phyloP scores from a whole-genome alignment of 2,797 vertebrate genomes.

The Amphiprion clarkii region DNA sequence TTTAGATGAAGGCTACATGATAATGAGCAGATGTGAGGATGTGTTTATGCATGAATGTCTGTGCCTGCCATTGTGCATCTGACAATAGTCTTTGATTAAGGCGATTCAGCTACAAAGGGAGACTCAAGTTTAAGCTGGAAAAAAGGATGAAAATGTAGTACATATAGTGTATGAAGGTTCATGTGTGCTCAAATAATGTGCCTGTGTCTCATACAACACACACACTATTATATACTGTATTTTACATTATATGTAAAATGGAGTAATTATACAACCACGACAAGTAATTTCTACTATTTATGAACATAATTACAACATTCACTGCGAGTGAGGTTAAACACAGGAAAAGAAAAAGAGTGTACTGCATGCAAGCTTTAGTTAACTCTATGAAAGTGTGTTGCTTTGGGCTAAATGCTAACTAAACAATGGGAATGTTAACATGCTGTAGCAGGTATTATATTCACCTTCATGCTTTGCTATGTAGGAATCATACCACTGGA shows the following conservation, averaged over 20 bases:
- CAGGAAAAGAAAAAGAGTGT: too few species aligned
- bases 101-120: slow-evolving; percentile 55
- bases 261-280: neutral
- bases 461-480: too few species aligned
- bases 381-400: too few species aligned
- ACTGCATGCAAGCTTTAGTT: too few species aligned
- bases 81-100: slow-evolving; percentile 81
- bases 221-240: neutral
- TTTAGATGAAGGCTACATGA: slow-evolving; percentile 63
- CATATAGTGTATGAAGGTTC: slow-evolving; percentile 8
- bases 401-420: too few species aligned
- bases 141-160: slow-evolving; percentile 21
- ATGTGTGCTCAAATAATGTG: neutral
- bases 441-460: too few species aligned
- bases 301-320: too few species aligned
- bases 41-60: slow-evolving; percentile 55
- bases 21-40: slow-evolving; percentile 74
- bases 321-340: too few species aligned
- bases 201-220: neutral
- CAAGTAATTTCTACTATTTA: too few species aligned
- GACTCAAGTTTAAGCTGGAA: slow-evolving; percentile 21
- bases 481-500: too few species aligned
- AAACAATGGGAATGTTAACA: too few species aligned
- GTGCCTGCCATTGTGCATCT: slow-evolving; percentile 64
- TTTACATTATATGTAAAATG: neutral